These are phyloP conservation scores for Halichondria panicea DNA, from an alignment of 37 sponge, comb jelly and placozoan genomes.

Conservation along the genomic window DNA sequence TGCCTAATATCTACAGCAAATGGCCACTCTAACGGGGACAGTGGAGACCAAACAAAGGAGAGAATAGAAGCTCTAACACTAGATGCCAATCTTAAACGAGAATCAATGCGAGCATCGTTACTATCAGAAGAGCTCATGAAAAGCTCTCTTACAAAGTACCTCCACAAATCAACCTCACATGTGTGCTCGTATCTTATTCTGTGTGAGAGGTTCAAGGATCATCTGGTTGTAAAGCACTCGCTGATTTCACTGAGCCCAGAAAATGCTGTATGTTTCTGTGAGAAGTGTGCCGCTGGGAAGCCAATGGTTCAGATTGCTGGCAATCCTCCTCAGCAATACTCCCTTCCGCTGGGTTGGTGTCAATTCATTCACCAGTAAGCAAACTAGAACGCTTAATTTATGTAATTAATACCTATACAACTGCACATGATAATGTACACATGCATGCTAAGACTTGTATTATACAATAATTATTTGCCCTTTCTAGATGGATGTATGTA, in stretches of 20 bases:
- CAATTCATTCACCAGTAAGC: slow-evolving; percentile 36
- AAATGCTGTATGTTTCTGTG: slow-evolving; percentile 34
- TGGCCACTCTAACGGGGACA: neutral
- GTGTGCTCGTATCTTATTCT: slow-evolving; percentile 12
- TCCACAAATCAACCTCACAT: neutral
- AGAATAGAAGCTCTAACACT: slow-evolving; percentile 38
- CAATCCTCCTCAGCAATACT: slow-evolving; percentile 51
- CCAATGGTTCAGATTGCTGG: slow-evolving; percentile 28
- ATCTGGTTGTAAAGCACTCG: slow-evolving; percentile 29
- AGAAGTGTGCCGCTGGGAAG: slow-evolving; percentile 36
- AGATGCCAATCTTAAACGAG: slow-evolving; percentile 29
- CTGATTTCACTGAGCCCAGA: slow-evolving; percentile 41
- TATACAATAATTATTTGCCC: neutral
- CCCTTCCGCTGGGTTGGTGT: slow-evolving; percentile 53
- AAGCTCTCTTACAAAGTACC: slow-evolving; percentile 21
- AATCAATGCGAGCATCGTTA: slow-evolving; percentile 25
- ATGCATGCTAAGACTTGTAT: neutral
- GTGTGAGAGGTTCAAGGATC: slow-evolving; percentile 54
- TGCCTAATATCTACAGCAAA: neutral
- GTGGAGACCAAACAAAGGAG: slow-evolving; percentile 2
- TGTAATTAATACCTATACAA: neutral
- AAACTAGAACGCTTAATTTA: neutral
- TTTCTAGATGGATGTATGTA: neutral
- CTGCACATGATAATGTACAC: neutral
- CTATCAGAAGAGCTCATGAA: slow-evolving; percentile 42